These are phyloP conservation scores for Tachycineta bicolor DNA, from an alignment of 2,113 vertebrate species.

Conservation along the genomic window DNA sequence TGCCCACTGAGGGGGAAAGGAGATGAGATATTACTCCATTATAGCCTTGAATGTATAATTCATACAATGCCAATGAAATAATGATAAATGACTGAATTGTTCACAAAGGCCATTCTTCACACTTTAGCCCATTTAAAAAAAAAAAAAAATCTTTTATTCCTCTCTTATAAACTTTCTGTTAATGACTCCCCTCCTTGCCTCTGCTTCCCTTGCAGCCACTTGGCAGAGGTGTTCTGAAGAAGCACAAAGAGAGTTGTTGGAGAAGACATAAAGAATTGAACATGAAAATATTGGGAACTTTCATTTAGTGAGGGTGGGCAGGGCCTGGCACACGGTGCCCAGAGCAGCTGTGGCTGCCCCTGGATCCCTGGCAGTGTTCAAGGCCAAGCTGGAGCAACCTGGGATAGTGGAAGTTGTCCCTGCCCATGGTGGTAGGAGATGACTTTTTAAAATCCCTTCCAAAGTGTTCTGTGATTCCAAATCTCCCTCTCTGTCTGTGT, in stretches of 20 bases:
- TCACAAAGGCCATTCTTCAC: slow-evolving; percentile 64
- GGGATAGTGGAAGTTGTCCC: neutral
- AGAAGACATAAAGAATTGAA: neutral
- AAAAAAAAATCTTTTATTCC: neutral
- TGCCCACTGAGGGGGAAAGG: slow-evolving; percentile 7
- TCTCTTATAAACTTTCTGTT: slow-evolving; percentile 26
- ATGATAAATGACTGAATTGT: slow-evolving; percentile 61
- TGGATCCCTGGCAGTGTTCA: neutral
- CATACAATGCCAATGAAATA: slow-evolving; percentile 65
- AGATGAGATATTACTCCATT: slow-evolving; percentile 72
- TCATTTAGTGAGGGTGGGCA: neutral
- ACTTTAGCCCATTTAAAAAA: slow-evolving; percentile 22
- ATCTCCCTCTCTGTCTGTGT: neutral
- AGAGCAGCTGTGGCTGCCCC: neutral
- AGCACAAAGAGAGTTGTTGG: neutral
- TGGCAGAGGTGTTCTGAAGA: neutral
- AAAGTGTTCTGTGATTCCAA: neutral
- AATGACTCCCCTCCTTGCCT: neutral
- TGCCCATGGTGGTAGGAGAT: neutral
- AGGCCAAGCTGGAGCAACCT: fast-evolving
- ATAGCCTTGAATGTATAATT: slow-evolving; percentile 69
- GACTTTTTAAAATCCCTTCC: neutral
- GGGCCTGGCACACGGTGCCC: neutral
- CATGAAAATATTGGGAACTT: neutral
- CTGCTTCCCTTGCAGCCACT: neutral